Percentiles rank a stretch among this genome's conserved stretches.
These are phyloP conservation scores for Varroa destructor DNA, from an alignment of 1,140 invertebrate species.

Conservation along the genomic window DNA sequence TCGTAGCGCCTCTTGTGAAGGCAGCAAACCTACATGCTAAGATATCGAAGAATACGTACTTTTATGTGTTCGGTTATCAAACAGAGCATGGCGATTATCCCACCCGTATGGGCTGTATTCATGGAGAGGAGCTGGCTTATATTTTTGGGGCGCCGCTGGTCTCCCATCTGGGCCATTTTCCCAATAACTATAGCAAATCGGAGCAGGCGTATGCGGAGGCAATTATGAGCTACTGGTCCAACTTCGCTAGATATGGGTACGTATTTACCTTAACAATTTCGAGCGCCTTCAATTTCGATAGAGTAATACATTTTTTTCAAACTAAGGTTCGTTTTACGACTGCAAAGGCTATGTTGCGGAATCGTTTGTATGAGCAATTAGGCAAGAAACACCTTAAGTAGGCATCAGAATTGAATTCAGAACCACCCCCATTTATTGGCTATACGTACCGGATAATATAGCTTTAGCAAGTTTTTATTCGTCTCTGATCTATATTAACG, in stretches of 20 bases:
- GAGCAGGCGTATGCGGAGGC: conserved; percentile 77
- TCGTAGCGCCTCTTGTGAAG: conserved; percentile 76
- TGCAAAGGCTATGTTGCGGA: conserved; percentile 21
- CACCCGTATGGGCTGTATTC: conserved; percentile 67
- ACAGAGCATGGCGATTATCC: conserved; percentile 65
- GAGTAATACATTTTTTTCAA: conserved; percentile 29
- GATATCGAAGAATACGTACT: conserved; percentile 61
- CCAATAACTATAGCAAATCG: conserved; percentile 71
- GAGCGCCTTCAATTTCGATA: too few relatives aligned
- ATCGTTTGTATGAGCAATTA: too few relatives aligned
- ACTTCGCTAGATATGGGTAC: conserved; percentile 93
- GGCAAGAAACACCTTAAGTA: too few relatives aligned
- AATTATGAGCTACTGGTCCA: conserved; percentile 86
- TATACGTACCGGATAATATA: too few relatives aligned
- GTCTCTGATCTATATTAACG: too few relatives aligned
- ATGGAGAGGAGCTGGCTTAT: conserved; percentile 82
- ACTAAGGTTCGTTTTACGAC: conserved; percentile 33
- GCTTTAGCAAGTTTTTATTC: too few relatives aligned
- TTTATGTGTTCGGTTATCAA: conserved; percentile 73
- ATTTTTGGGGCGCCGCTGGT: conserved; percentile 68
- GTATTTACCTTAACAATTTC: conserved; percentile 17
- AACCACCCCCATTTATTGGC: too few relatives aligned
- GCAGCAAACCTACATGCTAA: conserved; percentile 65
- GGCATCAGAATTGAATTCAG: too few relatives aligned
- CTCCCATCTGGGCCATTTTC: conserved; percentile 66